phyloP scores from a whole-genome alignment of 1,140 invertebrate genomes.

The Periplaneta americana region DNA sequence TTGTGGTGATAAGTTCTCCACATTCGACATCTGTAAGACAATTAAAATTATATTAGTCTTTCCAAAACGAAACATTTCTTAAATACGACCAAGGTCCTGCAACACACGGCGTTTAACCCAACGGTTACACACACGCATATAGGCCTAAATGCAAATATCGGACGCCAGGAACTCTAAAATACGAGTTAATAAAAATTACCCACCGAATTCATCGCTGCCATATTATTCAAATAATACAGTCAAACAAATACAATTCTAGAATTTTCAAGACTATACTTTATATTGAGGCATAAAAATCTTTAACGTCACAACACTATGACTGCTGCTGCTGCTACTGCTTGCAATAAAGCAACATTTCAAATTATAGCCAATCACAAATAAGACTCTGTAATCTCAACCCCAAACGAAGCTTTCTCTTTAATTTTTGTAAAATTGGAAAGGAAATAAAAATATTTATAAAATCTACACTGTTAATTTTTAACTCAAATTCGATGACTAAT shows the following conservation, averaged over 20 bases:
- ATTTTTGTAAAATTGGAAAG: background rate
- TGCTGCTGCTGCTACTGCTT: background rate
- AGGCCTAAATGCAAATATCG: background rate
- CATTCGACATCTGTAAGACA: slow-evolving; percentile 66
- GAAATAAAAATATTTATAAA: background rate
- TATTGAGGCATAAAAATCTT: background rate
- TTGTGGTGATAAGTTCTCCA: slow-evolving; percentile 92
- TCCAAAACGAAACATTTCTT: background rate
- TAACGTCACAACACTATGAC: slow-evolving; percentile 2
- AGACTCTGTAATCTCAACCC: background rate
- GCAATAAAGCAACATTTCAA: slow-evolving; percentile 9
- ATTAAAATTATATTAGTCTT: background rate
- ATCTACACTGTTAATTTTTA: background rate
- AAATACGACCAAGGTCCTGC: background rate
- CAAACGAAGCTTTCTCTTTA: background rate
- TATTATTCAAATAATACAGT: slow-evolving; percentile 17
- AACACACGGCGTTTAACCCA: background rate
- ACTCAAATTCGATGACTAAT: background rate
- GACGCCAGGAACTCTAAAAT: background rate
- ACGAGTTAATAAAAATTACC: slow-evolving; percentile 26
- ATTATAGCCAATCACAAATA: slow-evolving; percentile 2
- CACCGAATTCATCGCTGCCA: slow-evolving; percentile 37
- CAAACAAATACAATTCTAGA: background rate
- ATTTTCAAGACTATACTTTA: background rate
- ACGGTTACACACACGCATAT: background rate